A percentile compares a stretch with the other conserved stretches of the same genome.
Conservation (phyloP, 1,140 invertebrate species). For the Colletes latitarsis region DNA sequence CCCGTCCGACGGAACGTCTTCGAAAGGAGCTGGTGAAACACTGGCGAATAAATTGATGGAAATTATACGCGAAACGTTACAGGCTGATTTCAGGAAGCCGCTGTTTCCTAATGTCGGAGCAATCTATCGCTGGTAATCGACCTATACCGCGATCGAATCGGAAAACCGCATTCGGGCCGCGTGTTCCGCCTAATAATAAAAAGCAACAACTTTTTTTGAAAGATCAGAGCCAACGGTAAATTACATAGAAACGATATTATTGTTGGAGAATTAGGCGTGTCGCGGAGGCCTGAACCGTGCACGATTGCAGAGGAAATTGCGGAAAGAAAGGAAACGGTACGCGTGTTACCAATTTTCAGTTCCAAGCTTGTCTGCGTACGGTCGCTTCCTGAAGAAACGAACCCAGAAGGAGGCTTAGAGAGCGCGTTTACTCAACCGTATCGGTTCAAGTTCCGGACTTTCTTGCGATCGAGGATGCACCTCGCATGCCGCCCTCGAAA, state of each 20-base stretch:
- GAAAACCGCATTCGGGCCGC: neutral
- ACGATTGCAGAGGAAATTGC: conserved; percentile 30
- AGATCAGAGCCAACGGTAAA: neutral
- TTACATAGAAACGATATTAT: neutral
- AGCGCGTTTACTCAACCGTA: conserved; percentile 60
- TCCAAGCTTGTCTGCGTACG: neutral
- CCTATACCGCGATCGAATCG: neutral
- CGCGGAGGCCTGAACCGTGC: too few relatives aligned
- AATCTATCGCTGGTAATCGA: neutral
- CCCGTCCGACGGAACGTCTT: neutral
- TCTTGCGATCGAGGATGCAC: conserved; percentile 53
- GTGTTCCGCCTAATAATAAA: too few relatives aligned
- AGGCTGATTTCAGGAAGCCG: neutral
- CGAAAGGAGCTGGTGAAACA: neutral
- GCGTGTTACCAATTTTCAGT: conserved; percentile 22
- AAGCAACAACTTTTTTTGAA: too few relatives aligned
- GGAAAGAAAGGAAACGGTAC: conserved; percentile 35
- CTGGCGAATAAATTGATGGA: neutral
- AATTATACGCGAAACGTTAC: conserved; percentile 17
- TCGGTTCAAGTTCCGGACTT: conserved; percentile 60
- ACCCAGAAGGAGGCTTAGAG: conserved; percentile 44
- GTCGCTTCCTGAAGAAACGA: conserved; percentile 45
- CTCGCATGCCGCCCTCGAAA: conserved; percentile 55
- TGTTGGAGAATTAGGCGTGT: too few relatives aligned
- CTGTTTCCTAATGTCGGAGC: conserved; percentile 2